Evolutionary conservation across 2,888 invertebrate genomes (phyloP).

Genomic region (Cataglyphis altisquamis): DNA sequence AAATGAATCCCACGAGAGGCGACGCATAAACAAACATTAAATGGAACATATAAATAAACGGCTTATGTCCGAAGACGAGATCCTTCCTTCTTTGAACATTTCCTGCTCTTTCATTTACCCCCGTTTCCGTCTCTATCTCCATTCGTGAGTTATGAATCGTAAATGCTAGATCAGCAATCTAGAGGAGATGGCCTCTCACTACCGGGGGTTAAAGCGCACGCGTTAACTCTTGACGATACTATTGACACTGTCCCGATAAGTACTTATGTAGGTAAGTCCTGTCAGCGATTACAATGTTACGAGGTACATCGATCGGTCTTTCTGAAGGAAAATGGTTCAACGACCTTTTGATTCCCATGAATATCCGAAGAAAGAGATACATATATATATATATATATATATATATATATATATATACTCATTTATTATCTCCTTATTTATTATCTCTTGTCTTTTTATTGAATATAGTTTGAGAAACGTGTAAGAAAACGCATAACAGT

Average conservation of each 20-base stretch:
- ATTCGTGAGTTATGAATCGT: conserved; percentile 85
- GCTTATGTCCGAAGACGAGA: conserved; percentile 82
- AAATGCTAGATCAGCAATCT: conserved; percentile 84
- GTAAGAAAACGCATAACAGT: background rate
- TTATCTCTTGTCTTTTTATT: background rate
- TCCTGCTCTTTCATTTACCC: conserved; percentile 52
- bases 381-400: too few species aligned
- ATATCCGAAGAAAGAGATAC: background rate
- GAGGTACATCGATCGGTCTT: conserved; percentile 41
- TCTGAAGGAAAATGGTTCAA: conserved; percentile 17
- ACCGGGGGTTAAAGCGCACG: conserved; percentile 68
- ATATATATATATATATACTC: too few species aligned
- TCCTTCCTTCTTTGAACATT: conserved; percentile 46
- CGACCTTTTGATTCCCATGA: conserved; percentile 21
- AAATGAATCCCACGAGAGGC: conserved; percentile 82
- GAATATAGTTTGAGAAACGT: background rate
- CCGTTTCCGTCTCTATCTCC: conserved; percentile 67
- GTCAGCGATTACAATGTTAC: conserved; percentile 54
- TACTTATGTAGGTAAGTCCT: conserved; percentile 49
- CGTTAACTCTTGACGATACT: conserved; percentile 73
- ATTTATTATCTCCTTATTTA: background rate
- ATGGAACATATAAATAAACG: conserved; percentile 86
- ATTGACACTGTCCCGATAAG: conserved; percentile 70
- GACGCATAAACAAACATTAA: conserved; percentile 79
- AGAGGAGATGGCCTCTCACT: conserved; percentile 39